Base-by-base conservation (phyloP, 2,888 invertebrate genomes). In the Brachyptera risi region DNA sequence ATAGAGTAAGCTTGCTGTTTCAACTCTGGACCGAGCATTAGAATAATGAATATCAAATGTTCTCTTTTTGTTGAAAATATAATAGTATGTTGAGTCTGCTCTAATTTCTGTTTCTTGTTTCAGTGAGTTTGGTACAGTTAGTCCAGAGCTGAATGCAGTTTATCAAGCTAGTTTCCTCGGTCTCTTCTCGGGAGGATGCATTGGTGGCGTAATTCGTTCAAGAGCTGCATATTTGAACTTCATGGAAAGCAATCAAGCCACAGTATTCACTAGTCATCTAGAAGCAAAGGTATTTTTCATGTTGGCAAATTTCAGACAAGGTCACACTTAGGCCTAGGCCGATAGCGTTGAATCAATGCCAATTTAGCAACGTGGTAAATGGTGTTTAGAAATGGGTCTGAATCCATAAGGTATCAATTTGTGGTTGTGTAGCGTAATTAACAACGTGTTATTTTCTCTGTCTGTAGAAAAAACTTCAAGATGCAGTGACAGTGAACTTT, bases 401-500 rank as follows among this genome's bases (percentile, higher is more conserved):
- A n/a, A n/a, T n/a, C n/a, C n/a, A n/a, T n/a, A n/a, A n/a, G n/a
- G n/a, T n/a, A n/a, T n/a, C n/a, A n/a, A n/a, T n/a, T n/a, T n/a
- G n/a, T n/a, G n/a, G n/a, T n/a, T n/a, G n/a, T n/a, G n/a, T n/a
- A n/a, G n/a, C n/a, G n/a, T n/a, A n/a, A n/a, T 57, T 58, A n/a
- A n/a, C n/a, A n/a, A n/a, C n/a, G n/a, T n/a, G n/a, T n/a, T n/a
- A 56, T 50, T 21, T 50, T 50, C 56, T 60, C 38, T 61, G 35
- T 65, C 64, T 66, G 44, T 60, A 89, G 84, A 83, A 81, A 78
- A 80, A 80, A 69, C 72, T 91, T 15, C 88, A 90, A 75, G 85
- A 88, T 71, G 76, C 79, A 71, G 84, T 90, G 1, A 85, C 83
- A 0, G 51, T 84, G 17, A 82, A 80, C 65, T 88, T 91, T 75